These are phyloP conservation scores for Luehdorfia chinensis DNA, from an alignment of 1,140 invertebrate species.

Conservation along the genomic window DNA sequence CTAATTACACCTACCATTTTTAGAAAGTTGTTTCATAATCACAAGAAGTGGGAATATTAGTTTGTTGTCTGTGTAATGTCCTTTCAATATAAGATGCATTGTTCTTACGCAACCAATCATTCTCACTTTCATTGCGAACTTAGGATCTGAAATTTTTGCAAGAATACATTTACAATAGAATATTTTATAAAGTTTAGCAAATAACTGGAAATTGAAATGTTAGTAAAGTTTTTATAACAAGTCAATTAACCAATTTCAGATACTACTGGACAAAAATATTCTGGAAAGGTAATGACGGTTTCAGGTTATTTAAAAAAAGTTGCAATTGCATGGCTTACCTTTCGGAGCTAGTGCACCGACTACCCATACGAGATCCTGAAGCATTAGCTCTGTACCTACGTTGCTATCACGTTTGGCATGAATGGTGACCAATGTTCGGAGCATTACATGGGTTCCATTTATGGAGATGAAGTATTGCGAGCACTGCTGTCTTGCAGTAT, in stretches of 20 bases:
- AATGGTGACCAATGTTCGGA: conserved; percentile 49
- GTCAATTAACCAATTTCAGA: too few relatives aligned
- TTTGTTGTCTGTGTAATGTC: conserved; percentile 80
- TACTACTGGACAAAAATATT: too few relatives aligned
- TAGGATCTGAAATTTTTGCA: conserved; percentile 80
- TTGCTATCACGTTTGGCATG: conserved; percentile 63
- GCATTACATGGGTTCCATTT: conserved; percentile 57
- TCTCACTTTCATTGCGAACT: conserved; percentile 80
- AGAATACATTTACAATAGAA: too few relatives aligned
- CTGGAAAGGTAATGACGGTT: too few relatives aligned
- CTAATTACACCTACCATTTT: conserved; percentile 80
- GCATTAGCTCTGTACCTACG: conserved; percentile 58
- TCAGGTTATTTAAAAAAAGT: too few relatives aligned
- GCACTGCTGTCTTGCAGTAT: conserved; percentile 58
- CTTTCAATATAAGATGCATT: conserved; percentile 79
- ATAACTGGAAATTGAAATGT: conserved; percentile 14
- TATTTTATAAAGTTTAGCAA: too few relatives aligned
- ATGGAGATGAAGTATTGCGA: conserved; percentile 56
- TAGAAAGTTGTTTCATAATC: conserved; percentile 80
- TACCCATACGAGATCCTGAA: conserved; percentile 66
- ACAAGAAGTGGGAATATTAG: conserved; percentile 79
- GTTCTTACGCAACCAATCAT: conserved; percentile 79
- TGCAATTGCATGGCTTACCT: conserved; percentile 33
- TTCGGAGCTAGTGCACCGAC: conserved; percentile 55
- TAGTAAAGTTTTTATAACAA: conserved; percentile 1